These are phyloP conservation scores for Echinarachnius parma DNA, from an alignment of 53 echinoderm and acorn worm species.

Conservation along the genomic window DNA sequence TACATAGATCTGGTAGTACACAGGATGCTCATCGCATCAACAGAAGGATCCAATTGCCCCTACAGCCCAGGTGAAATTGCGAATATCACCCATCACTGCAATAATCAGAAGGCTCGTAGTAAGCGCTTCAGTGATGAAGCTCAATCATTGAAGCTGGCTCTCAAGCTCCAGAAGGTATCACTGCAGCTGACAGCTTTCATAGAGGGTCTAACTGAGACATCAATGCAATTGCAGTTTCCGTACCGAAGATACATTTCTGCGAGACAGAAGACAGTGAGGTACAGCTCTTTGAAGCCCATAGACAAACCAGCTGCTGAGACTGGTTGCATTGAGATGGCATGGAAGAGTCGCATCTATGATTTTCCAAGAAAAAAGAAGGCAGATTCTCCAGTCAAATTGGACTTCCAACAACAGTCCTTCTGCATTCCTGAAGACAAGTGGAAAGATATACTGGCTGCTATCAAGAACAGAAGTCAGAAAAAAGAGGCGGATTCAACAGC, in stretches of 20 bases:
- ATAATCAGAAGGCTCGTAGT: slow-evolving; percentile 55
- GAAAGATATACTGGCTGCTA: slow-evolving; percentile 38
- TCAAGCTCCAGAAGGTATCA: slow-evolving; percentile 70
- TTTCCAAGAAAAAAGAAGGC: neutral
- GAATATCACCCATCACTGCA: slow-evolving; percentile 73
- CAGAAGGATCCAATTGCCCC: slow-evolving; percentile 48
- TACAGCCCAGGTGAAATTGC: slow-evolving; percentile 66
- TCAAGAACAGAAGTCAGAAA: too few relatives aligned
- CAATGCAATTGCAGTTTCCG: slow-evolving; percentile 54
- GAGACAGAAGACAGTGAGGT: neutral
- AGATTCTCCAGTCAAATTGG: slow-evolving; percentile 19
- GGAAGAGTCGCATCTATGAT: slow-evolving; percentile 70
- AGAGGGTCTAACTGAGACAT: slow-evolving; percentile 48
- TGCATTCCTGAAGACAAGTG: slow-evolving; percentile 34
- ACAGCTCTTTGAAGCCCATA: slow-evolving; percentile 53
- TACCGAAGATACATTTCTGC: slow-evolving; percentile 44
- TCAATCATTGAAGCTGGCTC: slow-evolving; percentile 52
- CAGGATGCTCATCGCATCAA: slow-evolving; percentile 56
- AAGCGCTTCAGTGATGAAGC: slow-evolving; percentile 60
- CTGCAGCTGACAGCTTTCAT: slow-evolving; percentile 54
- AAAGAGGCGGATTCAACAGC: too few relatives aligned
- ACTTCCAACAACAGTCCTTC: neutral
- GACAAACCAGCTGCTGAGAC: slow-evolving; percentile 41
- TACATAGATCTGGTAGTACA: slow-evolving; percentile 84
- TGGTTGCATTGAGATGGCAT: slow-evolving; percentile 34